Conservation (phyloP, 2,888 invertebrate species). For the Lasius platythorax region DNA sequence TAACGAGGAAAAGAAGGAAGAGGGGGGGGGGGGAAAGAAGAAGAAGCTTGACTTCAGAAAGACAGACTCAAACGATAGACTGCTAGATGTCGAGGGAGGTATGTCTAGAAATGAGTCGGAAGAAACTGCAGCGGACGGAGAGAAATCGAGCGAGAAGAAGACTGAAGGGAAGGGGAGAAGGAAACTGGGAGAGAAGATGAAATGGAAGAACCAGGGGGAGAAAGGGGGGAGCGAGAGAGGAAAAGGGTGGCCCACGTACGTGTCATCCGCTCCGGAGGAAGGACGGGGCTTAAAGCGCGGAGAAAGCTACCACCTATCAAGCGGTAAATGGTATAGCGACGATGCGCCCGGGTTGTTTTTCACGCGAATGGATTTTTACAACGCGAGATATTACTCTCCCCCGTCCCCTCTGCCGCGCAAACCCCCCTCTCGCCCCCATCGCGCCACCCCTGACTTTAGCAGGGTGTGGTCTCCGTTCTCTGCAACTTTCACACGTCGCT, state of each 20-base stretch:
- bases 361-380: conserved; percentile 50
- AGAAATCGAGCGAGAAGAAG: conserved; percentile 40
- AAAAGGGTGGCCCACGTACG: background rate
- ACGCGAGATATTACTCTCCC: conserved; percentile 46
- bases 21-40: background rate
- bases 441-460: conserved; percentile 29
- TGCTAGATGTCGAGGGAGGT: conserved; percentile 2
- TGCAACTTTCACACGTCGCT: conserved; percentile 66
- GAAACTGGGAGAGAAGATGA: background rate
- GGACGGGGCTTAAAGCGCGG: conserved; percentile 32
- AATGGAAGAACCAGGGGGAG: background rate
- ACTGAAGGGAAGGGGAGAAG: background rate
- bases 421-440: background rate
- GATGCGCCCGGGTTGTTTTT: conserved; percentile 42
- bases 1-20: conserved; percentile 19
- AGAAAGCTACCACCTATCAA: conserved; percentile 48
- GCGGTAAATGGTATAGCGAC: conserved; percentile 46
- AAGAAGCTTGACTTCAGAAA: background rate
- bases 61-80: conserved; percentile 21
- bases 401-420: background rate
- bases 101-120: conserved; percentile 23
- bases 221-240: background rate
- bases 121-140: conserved; percentile 20
- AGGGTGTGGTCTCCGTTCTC: conserved; percentile 50
- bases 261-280: conserved; percentile 33